Evolutionary conservation across 2,797 vertebrate genomes (phyloP), one percentile per base, ranked within the genome.

Genomic region (Pangasius macronema): DNA sequence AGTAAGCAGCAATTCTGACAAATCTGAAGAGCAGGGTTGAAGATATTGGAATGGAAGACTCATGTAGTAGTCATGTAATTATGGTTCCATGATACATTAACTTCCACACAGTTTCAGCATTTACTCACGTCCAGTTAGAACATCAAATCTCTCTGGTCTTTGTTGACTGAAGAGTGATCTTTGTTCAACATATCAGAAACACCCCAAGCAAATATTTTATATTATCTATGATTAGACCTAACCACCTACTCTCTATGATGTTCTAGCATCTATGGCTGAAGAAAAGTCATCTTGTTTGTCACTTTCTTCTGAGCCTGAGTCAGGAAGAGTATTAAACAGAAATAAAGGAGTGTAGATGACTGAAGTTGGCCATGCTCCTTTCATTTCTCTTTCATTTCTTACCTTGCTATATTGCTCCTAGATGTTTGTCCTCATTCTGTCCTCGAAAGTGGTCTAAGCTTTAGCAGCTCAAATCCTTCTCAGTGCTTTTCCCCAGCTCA

Each of bases 371-470:
- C 24, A 14, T 36, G 53, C 20, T 57, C 22, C 51, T 36, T 61
- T 63, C 7, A 24, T 46, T 63, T 61, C 13, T 42, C 36, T 55
- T 57, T 80, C 30, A 57, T 80, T 57, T 16, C 22, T 27, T 57
- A 81, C 57, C 46, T 46, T 27, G 24, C 57, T 82, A 18, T 36
- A 39, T 63, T 82, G 36, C 36, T 57, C 27, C 82, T 65, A 77
- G 49, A 33, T 39, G 42, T 13, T 59, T 86, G 63, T 87, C 57
- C 80, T 89, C 33, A 91, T 92, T 89, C 91, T 92, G 87, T 92
- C 88, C 86, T 76, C 42, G 2, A 83, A 82, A 75, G n/a, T 76
- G 59, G 67, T 77, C 72, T 84, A 84, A 84, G 85, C 85, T n/a
- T 72, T 70, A 87, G 51, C 85, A 81, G 72, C 36, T 90, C 84